Evolutionary conservation across 2,888 invertebrate species (phyloP), one percentile per base, ranked within the genome.

Genomic region (Microctonus hyperodae): DNA sequence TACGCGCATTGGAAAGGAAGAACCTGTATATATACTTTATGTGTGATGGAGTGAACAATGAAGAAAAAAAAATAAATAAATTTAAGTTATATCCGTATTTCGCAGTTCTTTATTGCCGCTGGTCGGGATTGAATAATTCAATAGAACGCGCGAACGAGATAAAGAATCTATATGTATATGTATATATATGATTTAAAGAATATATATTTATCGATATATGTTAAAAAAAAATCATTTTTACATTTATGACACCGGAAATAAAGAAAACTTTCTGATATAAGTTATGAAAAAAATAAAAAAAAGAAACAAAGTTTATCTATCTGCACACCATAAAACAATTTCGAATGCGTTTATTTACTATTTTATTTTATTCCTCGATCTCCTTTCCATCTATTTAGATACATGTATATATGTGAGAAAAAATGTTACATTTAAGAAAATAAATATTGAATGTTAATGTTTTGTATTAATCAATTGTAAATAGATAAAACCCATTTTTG

Each of bases 51-150:
- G 6, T 9, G 44, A 7, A 16, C 13, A 40, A 40, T 9, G 7
- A 33, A 20, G n/a, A 9, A 56, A 33, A 56, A 56, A 56, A 56
- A 28, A 33, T 31, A 13, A 25, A 58, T 16, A 40, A 28, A 44
- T 44, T 9, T 44, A 28, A 11, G 9, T 31, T 22, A 40, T n/a
- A 37, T 22, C 35, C 31, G 50, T 48, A 51, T 50, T 51, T 22
- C 71, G 74, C 74, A 71, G 72, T 77, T 74, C 78, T 78, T 78
- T 79, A 79, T 79, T 78, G 79, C 75, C 72, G 69, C 70, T 75
- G 75, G 77, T 79, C 79, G 75, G 75, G 79, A 78, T 77, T 79
- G 79, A 79, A 79, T 79, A 79, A 79, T 79, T 78, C 79, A 79
- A 75, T 74, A 75, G 74, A 70, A 69, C 72, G 68, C n/a, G 25